phyloP scores from a whole-genome alignment of 2,797 vertebrate genomes.

The Tadarida brasiliensis region DNA sequence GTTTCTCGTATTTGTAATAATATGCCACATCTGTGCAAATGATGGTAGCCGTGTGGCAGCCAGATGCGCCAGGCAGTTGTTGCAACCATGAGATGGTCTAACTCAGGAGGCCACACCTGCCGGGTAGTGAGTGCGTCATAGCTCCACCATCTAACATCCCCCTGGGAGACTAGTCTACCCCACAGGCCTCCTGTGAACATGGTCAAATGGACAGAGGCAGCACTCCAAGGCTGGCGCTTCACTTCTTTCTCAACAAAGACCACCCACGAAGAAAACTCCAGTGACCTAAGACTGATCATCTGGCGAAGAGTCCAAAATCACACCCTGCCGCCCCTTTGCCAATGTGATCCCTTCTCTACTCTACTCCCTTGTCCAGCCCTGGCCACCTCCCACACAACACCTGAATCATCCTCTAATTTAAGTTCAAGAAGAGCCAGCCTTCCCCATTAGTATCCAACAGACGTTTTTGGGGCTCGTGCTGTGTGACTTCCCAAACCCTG shows the following conservation, averaged over 20 bases:
- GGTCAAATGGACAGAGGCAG: background rate
- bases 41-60: rapidly evolving
- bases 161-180: background rate
- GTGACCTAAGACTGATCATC: background rate
- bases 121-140: rapidly evolving
- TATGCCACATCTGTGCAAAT: background rate
- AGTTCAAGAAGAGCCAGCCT: background rate
- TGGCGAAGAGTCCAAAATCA: background rate
- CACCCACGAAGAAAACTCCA: background rate
- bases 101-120: no score
- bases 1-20: background rate
- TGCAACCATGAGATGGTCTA: rapidly evolving
- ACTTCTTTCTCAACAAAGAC: background rate
- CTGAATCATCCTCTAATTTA: background rate
- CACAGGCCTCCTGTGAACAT: background rate
- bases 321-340: background rate
- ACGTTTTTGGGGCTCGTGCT: background rate
- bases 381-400: background rate
- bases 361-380: background rate
- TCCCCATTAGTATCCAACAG: background rate
- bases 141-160: background rate
- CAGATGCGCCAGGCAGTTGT: background rate
- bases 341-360: background rate
- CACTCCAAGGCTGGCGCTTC: rapidly evolving
- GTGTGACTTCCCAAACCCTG: background rate